phyloP scores from a whole-genome alignment of 2,797 vertebrate species.

The Mus spretus region DNA sequence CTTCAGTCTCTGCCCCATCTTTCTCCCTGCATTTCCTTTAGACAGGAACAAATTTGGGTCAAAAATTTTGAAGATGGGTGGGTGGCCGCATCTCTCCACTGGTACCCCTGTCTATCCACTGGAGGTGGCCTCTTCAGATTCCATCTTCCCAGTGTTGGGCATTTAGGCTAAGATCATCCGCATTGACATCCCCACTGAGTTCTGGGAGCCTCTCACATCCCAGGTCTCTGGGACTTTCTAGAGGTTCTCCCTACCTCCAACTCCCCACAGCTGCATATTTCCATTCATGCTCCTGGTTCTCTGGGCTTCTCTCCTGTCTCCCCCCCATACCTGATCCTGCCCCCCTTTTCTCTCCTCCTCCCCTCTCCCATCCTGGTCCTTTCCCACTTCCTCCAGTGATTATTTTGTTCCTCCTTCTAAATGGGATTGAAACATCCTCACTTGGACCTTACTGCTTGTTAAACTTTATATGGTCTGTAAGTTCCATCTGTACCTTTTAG shows the following conservation, averaged over 20 bases:
- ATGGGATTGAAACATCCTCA: background rate
- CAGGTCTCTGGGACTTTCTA: background rate
- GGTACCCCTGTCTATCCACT: background rate
- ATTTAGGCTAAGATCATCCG: background rate
- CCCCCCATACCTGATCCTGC: background rate
- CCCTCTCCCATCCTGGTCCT: background rate
- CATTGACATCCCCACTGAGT: background rate
- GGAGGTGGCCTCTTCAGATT: background rate
- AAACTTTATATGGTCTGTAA: too few relatives aligned
- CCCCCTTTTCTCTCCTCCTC: background rate
- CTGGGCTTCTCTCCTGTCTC: background rate
- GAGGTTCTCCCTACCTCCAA: background rate
- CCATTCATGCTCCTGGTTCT: background rate
- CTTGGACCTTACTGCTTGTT: background rate
- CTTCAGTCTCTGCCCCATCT: background rate
- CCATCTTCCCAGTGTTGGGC: background rate
- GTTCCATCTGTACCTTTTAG: background rate
- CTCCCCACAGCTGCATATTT: background rate
- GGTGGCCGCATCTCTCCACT: background rate
- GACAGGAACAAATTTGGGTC: background rate
- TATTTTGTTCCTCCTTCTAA: background rate
- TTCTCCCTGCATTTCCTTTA: background rate
- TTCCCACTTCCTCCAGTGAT: background rate
- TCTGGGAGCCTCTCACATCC: background rate
- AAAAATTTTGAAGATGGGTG: background rate